Evolutionary conservation across 2,113 vertebrate species (phyloP).

Genomic region (Pycnonotus jocosus): DNA sequence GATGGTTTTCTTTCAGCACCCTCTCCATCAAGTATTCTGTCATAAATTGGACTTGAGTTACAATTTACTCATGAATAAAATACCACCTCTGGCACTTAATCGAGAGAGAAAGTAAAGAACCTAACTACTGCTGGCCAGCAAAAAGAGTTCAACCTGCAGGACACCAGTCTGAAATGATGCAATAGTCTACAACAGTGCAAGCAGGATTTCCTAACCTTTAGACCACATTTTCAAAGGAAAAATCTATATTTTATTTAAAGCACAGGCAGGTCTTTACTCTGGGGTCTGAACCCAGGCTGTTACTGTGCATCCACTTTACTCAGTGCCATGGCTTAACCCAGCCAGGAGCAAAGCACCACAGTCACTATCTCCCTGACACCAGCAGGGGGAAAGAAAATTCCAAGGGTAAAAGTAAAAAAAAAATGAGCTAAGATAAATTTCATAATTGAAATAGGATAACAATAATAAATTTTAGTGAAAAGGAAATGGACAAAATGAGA

Average conservation of each 20-base stretch:
- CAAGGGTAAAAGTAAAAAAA: not conserved
- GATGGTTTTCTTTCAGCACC: not conserved
- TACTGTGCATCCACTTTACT: not conserved
- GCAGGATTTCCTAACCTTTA: not conserved
- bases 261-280: not conserved
- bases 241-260: not conserved
- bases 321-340: not conserved
- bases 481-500: not conserved
- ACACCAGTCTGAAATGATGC: not conserved
- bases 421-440: not conserved
- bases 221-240: not conserved
- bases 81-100: not conserved
- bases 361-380: no score
- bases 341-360: not conserved
- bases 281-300: not conserved
- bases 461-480: not conserved
- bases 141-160: not conserved
- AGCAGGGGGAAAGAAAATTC: not conserved
- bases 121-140: not conserved
- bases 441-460: not conserved
- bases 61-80: not conserved
- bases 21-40: not conserved
- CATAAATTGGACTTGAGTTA: not conserved
- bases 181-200: not conserved
- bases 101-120: not conserved